phyloP scores from a whole-genome alignment of 2,113 vertebrate genomes.

The Podilymbus podiceps region DNA sequence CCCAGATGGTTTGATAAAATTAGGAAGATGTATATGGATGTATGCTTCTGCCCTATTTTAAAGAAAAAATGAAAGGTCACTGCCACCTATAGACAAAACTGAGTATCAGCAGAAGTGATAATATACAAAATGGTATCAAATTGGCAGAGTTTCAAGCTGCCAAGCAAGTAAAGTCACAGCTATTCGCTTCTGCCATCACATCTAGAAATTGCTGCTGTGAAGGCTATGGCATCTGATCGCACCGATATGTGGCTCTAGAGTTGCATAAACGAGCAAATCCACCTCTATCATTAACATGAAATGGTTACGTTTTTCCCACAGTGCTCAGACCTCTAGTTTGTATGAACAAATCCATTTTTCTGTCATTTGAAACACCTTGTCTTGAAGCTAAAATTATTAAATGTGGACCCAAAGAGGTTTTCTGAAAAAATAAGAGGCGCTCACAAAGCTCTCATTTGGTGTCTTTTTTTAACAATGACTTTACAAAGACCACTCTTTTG shows the following conservation, averaged over 20 bases:
- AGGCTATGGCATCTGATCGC: neutral
- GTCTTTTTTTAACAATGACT: accelerated
- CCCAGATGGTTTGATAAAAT: neutral
- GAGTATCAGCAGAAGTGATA: neutral
- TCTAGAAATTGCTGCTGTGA: neutral
- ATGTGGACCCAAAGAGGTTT: neutral
- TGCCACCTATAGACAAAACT: constrained; percentile 58
- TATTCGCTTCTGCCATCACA: neutral
- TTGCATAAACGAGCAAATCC: neutral
- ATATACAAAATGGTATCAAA: accelerated
- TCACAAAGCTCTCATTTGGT: neutral
- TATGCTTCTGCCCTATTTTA: neutral
- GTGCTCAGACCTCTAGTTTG: too few relatives aligned
- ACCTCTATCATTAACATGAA: neutral
- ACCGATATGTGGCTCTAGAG: neutral
- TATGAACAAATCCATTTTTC: neutral
- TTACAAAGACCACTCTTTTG: neutral
- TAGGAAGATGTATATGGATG: too few relatives aligned
- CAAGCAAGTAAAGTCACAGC: neutral
- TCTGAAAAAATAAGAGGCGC: neutral
- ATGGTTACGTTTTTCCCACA: accelerated
- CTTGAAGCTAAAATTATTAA: neutral
- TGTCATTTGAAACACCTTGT: neutral
- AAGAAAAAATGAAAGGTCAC: constrained; percentile 20
- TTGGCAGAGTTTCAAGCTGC: neutral